A percentile compares a stretch with the other conserved stretches of the same genome.
Evolutionary conservation across 2,797 vertebrate species (phyloP).

Genomic region (Antrozous pallidus): DNA sequence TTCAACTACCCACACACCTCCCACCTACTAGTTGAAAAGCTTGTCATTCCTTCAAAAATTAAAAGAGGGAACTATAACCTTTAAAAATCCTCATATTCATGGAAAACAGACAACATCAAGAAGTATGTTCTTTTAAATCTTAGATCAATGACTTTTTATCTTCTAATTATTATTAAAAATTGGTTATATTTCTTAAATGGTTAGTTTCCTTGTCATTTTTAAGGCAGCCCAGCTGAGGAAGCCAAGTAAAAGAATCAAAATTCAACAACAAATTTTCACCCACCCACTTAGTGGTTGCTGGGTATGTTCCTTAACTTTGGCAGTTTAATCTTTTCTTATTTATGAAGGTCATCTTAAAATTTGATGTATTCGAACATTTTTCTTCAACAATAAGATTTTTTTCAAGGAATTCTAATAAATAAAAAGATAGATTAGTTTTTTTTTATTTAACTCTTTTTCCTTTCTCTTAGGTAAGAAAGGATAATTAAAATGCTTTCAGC

Average conservation of each 20-base stretch:
- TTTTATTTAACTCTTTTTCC: neutral
- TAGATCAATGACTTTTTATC: neutral
- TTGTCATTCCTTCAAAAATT: constrained; percentile 52
- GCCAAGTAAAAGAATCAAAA: neutral
- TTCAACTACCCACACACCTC: constrained; percentile 58
- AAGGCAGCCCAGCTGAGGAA: neutral
- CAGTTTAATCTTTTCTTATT: neutral
- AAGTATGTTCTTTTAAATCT: neutral
- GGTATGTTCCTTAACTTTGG: neutral
- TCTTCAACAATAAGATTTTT: neutral
- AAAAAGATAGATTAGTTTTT: neutral
- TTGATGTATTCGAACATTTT: neutral
- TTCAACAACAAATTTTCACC: neutral
- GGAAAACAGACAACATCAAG: neutral
- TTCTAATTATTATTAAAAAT: neutral
- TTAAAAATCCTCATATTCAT: neutral
- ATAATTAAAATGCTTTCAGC: constrained; percentile 28
- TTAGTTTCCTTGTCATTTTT: neutral
- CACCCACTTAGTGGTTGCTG: neutral
- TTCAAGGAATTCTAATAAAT: neutral
- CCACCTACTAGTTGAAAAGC: constrained; percentile 35
- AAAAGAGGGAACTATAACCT: constrained; percentile 22
- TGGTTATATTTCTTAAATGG: neutral
- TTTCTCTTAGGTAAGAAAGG: neutral
- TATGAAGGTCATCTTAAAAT: neutral